These are phyloP conservation scores for Pelagia noctiluca DNA, from an alignment of 30 jellyfish, hydroid and myxozoan genomes.

Conservation along the genomic window DNA sequence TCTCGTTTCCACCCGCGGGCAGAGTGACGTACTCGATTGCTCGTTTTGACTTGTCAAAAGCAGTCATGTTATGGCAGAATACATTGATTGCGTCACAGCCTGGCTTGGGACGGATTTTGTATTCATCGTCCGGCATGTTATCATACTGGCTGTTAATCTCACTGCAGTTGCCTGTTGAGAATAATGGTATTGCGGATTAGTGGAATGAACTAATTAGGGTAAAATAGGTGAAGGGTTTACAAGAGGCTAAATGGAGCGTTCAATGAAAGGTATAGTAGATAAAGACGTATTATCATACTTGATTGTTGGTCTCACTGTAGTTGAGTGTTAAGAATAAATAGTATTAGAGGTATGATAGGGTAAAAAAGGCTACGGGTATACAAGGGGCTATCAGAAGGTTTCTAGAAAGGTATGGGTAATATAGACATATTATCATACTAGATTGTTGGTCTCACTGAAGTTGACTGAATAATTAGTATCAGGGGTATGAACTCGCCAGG, in stretches of 20 bases:
- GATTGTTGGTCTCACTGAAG: no score
- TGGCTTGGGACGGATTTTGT: conserved; percentile 72
- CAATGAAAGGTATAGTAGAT: no score
- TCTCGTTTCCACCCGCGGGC: conserved; percentile 80
- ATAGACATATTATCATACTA: no score
- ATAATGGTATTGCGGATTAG: neutral
- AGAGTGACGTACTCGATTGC: conserved; percentile 78
- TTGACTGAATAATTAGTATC: no score
- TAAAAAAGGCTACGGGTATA: no score
- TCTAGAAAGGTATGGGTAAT: no score
- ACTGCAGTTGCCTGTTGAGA: conserved; percentile 78
- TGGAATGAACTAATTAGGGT: neutral
- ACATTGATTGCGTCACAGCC: conserved; percentile 74
- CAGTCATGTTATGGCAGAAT: conserved; percentile 86
- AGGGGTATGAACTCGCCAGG: no score
- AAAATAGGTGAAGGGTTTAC: neutral
- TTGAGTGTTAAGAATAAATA: no score
- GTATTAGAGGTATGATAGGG: no score
- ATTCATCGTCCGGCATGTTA: conserved; percentile 88
- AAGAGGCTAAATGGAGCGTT: neutral
- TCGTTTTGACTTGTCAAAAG: conserved; percentile 50
- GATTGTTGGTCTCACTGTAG: no score
- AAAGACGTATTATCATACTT: no score
- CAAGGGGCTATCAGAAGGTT: no score
- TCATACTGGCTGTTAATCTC: conserved; percentile 50